A percentile compares a stretch with the other conserved stretches of the same genome.
phyloP scores from a whole-genome alignment of 2,888 invertebrate genomes.

The Andrena haemorrhoa region DNA sequence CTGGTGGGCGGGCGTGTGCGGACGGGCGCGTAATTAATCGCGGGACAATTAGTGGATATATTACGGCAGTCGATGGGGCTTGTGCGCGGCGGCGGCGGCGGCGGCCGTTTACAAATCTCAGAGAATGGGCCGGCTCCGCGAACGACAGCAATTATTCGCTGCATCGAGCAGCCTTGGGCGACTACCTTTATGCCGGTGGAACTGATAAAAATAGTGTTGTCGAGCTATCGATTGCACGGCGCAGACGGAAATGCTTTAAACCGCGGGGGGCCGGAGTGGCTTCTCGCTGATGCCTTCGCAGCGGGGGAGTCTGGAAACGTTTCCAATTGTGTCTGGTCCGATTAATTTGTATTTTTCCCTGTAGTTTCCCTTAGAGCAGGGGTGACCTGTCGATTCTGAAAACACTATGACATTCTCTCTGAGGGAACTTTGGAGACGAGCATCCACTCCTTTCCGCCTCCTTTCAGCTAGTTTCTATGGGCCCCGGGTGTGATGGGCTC shows the following conservation, averaged over 20 bases:
- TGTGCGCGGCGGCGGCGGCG: conserved; percentile 4
- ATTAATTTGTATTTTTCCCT: neutral
- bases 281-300: neutral
- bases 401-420: neutral
- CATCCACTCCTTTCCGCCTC: too few species aligned
- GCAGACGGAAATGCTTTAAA: conserved; percentile 22
- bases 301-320: neutral
- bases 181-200: conserved; percentile 1
- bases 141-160: conserved; percentile 1
- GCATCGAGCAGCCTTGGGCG: conserved; percentile 28
- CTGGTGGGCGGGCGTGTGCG: conserved; percentile 20
- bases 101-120: conserved; percentile 23
- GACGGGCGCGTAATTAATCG: conserved; percentile 61
- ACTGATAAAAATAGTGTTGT: conserved; percentile 48
- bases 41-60: conserved; percentile 57
- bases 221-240: conserved; percentile 27
- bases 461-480: too few species aligned
- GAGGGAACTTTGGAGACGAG: too few species aligned
- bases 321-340: neutral
- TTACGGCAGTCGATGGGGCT: conserved; percentile 33
- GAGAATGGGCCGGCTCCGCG: conserved; percentile 2
- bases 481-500: neutral
- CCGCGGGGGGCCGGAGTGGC: too few species aligned
- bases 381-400: neutral
- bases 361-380: neutral